Percentiles rank a stretch among this genome's conserved stretches.
phyloP scores from a whole-genome alignment of 2,888 invertebrate genomes.

The Watsonalla binaria region DNA sequence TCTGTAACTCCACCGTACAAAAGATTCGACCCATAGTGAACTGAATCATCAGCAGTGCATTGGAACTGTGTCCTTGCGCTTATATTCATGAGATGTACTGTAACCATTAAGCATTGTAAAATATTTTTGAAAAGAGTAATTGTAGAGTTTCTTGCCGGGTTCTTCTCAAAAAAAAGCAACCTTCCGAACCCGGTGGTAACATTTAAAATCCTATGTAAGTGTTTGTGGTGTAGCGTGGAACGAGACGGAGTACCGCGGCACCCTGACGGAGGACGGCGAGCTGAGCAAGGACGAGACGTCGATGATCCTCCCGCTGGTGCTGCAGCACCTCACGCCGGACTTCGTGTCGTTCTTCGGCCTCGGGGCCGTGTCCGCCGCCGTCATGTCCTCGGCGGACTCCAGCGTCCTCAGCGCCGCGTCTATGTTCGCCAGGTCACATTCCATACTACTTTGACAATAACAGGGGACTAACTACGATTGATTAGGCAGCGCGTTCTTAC shows the following conservation, averaged over 20 bases:
- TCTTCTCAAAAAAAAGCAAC: no score
- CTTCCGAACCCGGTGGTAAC: no score
- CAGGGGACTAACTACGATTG: no score
- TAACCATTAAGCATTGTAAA: no score
- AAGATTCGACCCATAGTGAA: no score
- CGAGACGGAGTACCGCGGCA: constrained; percentile 90
- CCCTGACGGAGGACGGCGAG: constrained; percentile 78
- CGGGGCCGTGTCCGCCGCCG: constrained; percentile 98
- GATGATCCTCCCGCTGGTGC: constrained; percentile 97
- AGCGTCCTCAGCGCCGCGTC: constrained; percentile 98
- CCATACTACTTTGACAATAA: not conserved
- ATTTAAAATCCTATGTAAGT: no score
- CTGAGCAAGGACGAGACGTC: constrained; percentile 88
- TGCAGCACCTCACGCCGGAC: constrained; percentile 97
- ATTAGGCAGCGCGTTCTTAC: no score
- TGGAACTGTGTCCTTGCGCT: no score
- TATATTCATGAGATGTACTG: no score
- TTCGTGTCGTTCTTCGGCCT: constrained; percentile 98
- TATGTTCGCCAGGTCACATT: constrained; percentile 91
- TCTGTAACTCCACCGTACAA: not conserved
- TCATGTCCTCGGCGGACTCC: constrained; percentile 99
- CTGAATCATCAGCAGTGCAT: no score
- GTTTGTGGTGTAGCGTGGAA: constrained; percentile 89
- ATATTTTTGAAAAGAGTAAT: no score
- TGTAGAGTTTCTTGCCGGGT: no score